Percentiles rank a stretch among this genome's conserved stretches.
phyloP scores from a whole-genome alignment of 2,113 vertebrate genomes.

The Malurus alboscapulatus region DNA sequence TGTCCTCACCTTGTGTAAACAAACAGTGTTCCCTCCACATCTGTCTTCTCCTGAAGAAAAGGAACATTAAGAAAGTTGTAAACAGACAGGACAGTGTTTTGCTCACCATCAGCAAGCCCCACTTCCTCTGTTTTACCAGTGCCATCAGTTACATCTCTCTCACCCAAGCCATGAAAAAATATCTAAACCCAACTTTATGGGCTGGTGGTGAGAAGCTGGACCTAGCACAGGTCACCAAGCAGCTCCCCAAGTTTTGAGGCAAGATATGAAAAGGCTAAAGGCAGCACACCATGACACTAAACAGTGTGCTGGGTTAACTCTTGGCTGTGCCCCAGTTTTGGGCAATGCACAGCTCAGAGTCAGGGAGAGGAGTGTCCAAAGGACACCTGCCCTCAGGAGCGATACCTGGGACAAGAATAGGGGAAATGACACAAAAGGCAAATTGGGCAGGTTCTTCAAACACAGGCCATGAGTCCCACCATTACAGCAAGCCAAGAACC shows the following conservation, averaged over 20 bases:
- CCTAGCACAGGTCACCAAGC: not conserved
- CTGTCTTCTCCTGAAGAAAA: conserved; percentile 90
- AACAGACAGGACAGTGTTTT: not conserved
- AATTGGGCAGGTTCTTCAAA: too few species aligned
- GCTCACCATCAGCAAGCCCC: not conserved
- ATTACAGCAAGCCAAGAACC: accelerated
- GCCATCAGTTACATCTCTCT: not conserved
- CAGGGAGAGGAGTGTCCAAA: not conserved
- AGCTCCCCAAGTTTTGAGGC: not conserved
- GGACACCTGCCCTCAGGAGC: accelerated
- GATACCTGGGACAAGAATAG: accelerated
- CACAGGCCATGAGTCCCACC: not conserved
- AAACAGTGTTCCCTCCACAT: conserved; percentile 95
- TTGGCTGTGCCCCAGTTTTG: accelerated
- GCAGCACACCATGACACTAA: accelerated
- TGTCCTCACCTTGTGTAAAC: conserved; percentile 89
- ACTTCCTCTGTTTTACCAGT: not conserved
- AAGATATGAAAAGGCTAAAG: not conserved
- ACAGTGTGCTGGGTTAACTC: not conserved
- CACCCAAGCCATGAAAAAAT: not conserved
- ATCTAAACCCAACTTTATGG: not conserved
- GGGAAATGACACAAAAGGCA: not conserved
- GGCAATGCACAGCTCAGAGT: accelerated
- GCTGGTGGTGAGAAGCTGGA: not conserved
- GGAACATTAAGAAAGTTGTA: not conserved